Base-by-base conservation (phyloP, 2,113 vertebrate genomes). In the Onychostruthus taczanowskii region DNA sequence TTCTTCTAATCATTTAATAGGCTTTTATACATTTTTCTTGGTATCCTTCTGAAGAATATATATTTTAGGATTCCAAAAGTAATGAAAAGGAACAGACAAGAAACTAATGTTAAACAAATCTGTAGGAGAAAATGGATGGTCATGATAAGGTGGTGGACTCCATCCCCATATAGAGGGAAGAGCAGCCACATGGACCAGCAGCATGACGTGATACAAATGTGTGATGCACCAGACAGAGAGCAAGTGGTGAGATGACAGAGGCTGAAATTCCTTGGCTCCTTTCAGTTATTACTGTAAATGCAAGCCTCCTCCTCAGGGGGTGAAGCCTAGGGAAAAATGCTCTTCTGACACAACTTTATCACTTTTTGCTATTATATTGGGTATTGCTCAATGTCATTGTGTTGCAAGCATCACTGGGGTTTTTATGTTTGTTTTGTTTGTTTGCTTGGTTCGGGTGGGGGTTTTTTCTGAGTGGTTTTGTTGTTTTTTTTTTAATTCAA, bases 151-250 rank as follows among this genome's bases (percentile, higher is more conserved):
- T 1, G 3, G 16, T 33, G 23, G 20, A 64, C 30, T 47, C 9
- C 16, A 26, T 50, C 21, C 33, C 58, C 72, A 39, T 2, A n/a
- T 2, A 9, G 10, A 55, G 14, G 5, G 35, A 59, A 1, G 2
- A 73, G 16, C 18, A 75, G 21, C 23, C 15, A 37, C 11, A 13
- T 8, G 8, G 41, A 39, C 50, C 49, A 16, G 46, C 13, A 63
- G 39, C 22, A 33, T 0, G 6, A 55, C 0, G 0, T 23, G 44
- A 62, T 28, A 74, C 15, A 84, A 77, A 53, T 9, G 2, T 26
- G n/a, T 27, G 20, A 39, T 68, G 7, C 22, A 52, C 17, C 17
- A n/a, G 24, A 28, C 30, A 61, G 10, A 15, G 13, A 23, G 9
- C 6, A 89, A 69, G 18, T 28, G 13, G 7, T 37, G 16, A 43